These are phyloP conservation scores for Hipposideros larvatus DNA, from an alignment of 2,797 vertebrate species.

Conservation along the genomic window DNA sequence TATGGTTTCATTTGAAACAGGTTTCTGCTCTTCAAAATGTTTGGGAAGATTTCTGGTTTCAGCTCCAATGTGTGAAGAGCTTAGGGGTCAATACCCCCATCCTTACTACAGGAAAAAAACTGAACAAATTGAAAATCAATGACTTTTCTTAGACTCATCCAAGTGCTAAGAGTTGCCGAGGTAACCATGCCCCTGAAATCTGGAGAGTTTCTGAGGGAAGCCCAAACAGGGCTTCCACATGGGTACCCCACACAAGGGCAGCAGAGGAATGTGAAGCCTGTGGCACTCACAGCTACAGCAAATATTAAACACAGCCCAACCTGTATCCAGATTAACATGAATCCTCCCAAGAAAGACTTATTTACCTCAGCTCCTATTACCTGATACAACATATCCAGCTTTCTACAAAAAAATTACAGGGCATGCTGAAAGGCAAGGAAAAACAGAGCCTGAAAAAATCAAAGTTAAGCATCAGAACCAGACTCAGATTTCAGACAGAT, in stretches of 20 bases:
- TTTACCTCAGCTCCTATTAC: neutral
- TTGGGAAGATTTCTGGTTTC: neutral
- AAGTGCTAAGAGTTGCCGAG: neutral
- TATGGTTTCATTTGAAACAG: neutral
- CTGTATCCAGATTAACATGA: neutral
- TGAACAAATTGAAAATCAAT: neutral
- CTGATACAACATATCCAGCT: neutral
- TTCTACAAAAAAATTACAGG: neutral
- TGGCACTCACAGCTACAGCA: rapidly evolving
- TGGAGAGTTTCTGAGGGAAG: neutral
- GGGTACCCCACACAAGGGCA: neutral
- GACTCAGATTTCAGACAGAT: neutral
- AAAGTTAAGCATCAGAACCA: neutral
- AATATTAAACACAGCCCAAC: neutral
- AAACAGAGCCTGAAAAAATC: neutral
- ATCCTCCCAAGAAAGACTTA: neutral
- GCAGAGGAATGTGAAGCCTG: neutral
- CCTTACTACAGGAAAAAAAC: neutral
- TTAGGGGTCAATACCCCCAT: neutral
- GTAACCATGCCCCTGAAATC: neutral
- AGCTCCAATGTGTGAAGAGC: neutral
- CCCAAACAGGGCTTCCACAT: neutral
- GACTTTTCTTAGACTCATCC: neutral
- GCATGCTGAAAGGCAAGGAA: neutral
- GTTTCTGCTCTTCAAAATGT: neutral